Base-by-base conservation (phyloP, 2,797 vertebrate species). In the Manis pentadactyla region DNA sequence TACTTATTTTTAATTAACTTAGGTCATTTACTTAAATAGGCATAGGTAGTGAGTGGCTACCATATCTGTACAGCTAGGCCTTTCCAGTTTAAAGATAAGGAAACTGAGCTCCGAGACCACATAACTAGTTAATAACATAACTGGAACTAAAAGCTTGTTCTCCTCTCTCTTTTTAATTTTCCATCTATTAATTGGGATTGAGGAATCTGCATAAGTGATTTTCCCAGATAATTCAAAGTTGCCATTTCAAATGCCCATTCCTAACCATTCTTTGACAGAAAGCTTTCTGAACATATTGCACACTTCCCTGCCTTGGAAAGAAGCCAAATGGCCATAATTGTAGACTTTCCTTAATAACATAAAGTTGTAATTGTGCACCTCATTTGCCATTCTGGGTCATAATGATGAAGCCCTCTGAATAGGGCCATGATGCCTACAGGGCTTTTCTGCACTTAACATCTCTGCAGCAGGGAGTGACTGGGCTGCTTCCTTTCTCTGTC, bases 171-270 rank as follows among this genome's bases (percentile, higher is more conserved):
- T 96, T 92, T 51, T 19, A 77, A 53, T 57, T 77, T 87, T 85
- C 12, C 29, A 82, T 78, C 39, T 61, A 29, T 42, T 95, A 21
- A 64, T 42, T 53, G 7, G 39, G 81, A 85, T 51, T 82, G 46
- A 81, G 66, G 75, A 31, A 34, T 61, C 57, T 85, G 25, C 21
- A n/a, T 31, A 71, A 61, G 19, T 73, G 27, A 69, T 68, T 90
- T 92, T 92, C 63, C 49, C 63, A 78, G 29, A 51, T 84, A 93
- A 79, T 90, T 82, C 78, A n/a, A 89, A 59, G 84, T 68, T 94
- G 64, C 31, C 64, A 83, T 63, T 93, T 78, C 74, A 81, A 92
- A 71, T 77, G 42, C 64, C 49, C 39, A 51, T 21, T 61, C 6
- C 27, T 90, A 78, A 85, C 8, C 57, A 69, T 84, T 90, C 59